Evolutionary conservation across 2,113 vertebrate genomes (phyloP).

Genomic region (Vicugna pacos): DNA sequence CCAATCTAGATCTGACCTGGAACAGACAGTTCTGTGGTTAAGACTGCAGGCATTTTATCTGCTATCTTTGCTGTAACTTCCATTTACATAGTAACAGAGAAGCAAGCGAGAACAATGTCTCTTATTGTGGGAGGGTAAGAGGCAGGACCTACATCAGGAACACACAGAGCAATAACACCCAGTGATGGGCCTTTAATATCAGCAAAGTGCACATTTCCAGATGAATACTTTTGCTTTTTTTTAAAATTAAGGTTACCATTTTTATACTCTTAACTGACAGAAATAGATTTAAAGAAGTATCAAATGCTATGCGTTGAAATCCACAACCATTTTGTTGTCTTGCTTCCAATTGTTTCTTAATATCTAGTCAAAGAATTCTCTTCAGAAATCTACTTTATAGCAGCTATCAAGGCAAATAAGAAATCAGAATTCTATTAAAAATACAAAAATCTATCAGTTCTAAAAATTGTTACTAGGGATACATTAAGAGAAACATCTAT

Average conservation of each 20-base stretch:
- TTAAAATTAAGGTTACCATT: constrained; percentile 60
- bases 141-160: not conserved
- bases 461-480: not conserved
- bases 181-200: not conserved
- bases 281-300: constrained; percentile 82
- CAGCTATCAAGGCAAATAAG: not conserved
- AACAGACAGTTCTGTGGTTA: not conserved
- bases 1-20: not conserved
- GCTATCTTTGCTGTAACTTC: not conserved
- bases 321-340: not conserved
- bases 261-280: constrained; percentile 87
- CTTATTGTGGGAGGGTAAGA: rapidly evolving
- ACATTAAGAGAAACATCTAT: not conserved
- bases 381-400: not conserved
- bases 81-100: not conserved
- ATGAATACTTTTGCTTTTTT: not conserved
- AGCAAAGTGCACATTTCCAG: not conserved
- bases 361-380: not conserved
- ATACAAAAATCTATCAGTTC: not conserved
- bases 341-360: not conserved
- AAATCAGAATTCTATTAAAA: constrained; percentile 1
- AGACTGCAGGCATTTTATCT: not conserved
- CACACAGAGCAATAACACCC: no score
- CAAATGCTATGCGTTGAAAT: constrained; percentile 84
- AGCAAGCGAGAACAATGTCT: not conserved